A percentile compares a stretch with the other conserved stretches of the same genome.
Evolutionary conservation across 2,888 invertebrate genomes (phyloP).

Genomic region (Phortica magna): DNA sequence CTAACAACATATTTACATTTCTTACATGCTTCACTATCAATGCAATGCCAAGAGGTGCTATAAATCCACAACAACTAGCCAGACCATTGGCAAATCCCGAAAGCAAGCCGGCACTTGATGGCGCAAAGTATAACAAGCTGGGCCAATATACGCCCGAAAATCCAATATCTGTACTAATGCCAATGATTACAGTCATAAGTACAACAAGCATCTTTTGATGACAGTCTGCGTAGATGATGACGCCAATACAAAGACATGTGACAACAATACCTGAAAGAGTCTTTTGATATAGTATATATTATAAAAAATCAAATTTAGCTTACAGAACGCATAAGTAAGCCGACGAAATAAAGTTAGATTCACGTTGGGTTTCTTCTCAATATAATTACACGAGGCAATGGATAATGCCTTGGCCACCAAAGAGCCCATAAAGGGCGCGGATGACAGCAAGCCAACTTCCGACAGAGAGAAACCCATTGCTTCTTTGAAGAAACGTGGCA

Average conservation of each 20-base stretch:
- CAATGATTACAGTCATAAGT: conserved; percentile 70
- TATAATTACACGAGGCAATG: conserved; percentile 54
- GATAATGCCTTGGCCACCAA: conserved; percentile 65
- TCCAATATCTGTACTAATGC: conserved; percentile 74
- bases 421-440: conserved; percentile 67
- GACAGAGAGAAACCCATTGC: conserved; percentile 77
- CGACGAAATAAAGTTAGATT: conserved; percentile 62
- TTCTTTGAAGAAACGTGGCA: conserved; percentile 78
- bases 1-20: background rate
- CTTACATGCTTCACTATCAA: conserved; percentile 74
- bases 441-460: conserved; percentile 66
- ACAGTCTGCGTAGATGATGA: conserved; percentile 73
- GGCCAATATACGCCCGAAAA: conserved; percentile 78
- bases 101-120: conserved; percentile 78
- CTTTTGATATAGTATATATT: background rate
- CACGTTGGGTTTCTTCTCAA: conserved; percentile 55
- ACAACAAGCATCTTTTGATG: conserved; percentile 72
- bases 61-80: conserved; percentile 77
- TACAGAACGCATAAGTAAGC: conserved; percentile 62
- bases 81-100: conserved; percentile 78
- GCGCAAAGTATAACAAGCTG: conserved; percentile 78
- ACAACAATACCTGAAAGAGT: conserved; percentile 58
- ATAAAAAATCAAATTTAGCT: conserved; percentile 40
- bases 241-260: conserved; percentile 61
- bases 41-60: conserved; percentile 76